Evolutionary conservation across 2,797 vertebrate species (phyloP), one percentile per base, ranked within the genome.

Genomic region (Pachyuromys duprasi): DNA sequence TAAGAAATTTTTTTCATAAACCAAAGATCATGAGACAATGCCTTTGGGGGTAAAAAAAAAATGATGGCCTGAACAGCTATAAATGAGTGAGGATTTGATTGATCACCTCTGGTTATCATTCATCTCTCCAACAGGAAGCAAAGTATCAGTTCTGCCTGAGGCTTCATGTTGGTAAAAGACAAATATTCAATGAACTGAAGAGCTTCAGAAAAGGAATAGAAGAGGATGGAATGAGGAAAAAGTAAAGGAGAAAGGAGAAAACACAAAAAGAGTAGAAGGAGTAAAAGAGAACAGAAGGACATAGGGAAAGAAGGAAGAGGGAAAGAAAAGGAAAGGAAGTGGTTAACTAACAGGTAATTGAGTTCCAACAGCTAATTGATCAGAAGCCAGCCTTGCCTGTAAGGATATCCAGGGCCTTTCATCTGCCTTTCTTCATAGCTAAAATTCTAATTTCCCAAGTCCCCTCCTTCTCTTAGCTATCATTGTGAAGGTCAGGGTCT

Each of bases 71-170:
- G 75, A 69, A 86, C 45, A 90, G 53, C 53, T 92, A 84, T 39
- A 90, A 88, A 78, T 24, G 33, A 83, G 55, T 57, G 17, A 86
- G 49, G 18, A 60, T 72, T 72, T 86, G 57, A 84, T 18, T 70
- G 36, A 4, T 33, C 15, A 49, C 15, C 26, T 93, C 90, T 57
- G 26, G 42, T 87, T 90, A n/a, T 39, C 82, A 91, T n/a, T 80
- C 62, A 63, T 95, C 83, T 88, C 76, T 93, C 86, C 72, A 67
- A 15, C 49, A 79, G 57, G 84, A 96, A 96, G 62, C 81, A 82
- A 45, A 94, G 17, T 49, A 49, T 57, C 60, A n/a, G 78, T 80
- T 97, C 62, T 88, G 72, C 36, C 86, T 75, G 15, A 24, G 75
- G 55, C 69, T 72, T 55, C 31, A 76, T 15, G 15, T 79, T 62